Percentiles rank a stretch among this genome's conserved stretches.
Evolutionary conservation across 1,140 invertebrate species (phyloP).

Genomic region (Zaprionus taronus): DNA sequence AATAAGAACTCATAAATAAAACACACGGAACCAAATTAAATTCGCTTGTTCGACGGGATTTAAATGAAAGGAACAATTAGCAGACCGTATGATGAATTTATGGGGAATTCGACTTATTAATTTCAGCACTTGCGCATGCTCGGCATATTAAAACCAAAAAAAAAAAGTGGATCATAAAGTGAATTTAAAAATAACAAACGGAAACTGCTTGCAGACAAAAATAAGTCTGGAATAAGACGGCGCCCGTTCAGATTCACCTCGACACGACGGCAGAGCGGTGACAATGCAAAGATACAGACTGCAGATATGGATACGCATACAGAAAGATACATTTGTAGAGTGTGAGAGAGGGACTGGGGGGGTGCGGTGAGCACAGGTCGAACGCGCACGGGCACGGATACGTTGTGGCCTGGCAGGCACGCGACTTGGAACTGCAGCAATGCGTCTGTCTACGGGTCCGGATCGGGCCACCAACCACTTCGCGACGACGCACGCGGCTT

Average conservation of each 20-base stretch:
- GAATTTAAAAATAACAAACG: slow-evolving; percentile 44
- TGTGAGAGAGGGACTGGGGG: background rate
- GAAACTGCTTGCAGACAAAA: slow-evolving; percentile 19
- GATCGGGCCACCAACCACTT: slow-evolving; percentile 58
- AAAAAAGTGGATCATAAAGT: slow-evolving; percentile 47
- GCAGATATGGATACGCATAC: slow-evolving; percentile 11
- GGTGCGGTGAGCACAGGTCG: slow-evolving; percentile 11
- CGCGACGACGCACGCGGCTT: slow-evolving; percentile 32
- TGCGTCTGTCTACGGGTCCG: slow-evolving; percentile 17
- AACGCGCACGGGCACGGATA: slow-evolving; percentile 50
- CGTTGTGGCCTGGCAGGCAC: slow-evolving; percentile 72
- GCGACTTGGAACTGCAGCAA: slow-evolving; percentile 73
- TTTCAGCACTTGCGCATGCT: slow-evolving; percentile 45
- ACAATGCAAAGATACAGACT: slow-evolving; percentile 30
- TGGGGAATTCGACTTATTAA: slow-evolving; percentile 15
- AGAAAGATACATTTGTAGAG: background rate
- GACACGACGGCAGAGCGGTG: slow-evolving; percentile 20
- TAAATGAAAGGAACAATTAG: slow-evolving; percentile 41
- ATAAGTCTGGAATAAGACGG: slow-evolving; percentile 24
- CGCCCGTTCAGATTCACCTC: slow-evolving; percentile 25
- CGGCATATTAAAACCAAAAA: slow-evolving; percentile 25
- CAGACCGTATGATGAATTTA: slow-evolving; percentile 32
- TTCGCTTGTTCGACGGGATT: slow-evolving; percentile 15
- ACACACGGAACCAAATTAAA: slow-evolving; percentile 28
- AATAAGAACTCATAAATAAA: slow-evolving; percentile 80